phyloP scores from a whole-genome alignment of 2,888 invertebrate species.

The Iselma pallidipennis region DNA sequence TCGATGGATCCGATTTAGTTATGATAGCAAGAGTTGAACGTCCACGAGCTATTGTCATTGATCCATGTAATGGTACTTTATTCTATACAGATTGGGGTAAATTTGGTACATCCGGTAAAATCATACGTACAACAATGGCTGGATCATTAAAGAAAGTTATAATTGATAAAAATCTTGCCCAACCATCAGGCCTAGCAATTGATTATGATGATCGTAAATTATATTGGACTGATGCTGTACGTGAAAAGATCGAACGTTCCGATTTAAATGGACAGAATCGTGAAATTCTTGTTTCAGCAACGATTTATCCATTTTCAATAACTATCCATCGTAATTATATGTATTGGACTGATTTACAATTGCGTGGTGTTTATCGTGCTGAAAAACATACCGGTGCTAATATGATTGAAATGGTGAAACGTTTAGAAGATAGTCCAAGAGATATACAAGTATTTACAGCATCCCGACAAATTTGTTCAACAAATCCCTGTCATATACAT shows the following conservation, averaged over 20 bases:
- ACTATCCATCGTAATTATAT: constrained; percentile 89
- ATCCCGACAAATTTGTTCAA: constrained; percentile 76
- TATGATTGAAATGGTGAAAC: constrained; percentile 91
- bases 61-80: constrained; percentile 94
- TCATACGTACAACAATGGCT: constrained; percentile 94
- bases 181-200: constrained; percentile 94
- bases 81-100: constrained; percentile 97
- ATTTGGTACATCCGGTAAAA: constrained; percentile 90
- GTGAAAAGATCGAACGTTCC: constrained; percentile 93
- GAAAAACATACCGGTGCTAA: constrained; percentile 97
- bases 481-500: constrained; percentile 83
- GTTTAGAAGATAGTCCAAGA: constrained; percentile 89
- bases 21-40: constrained; percentile 93
- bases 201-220: constrained; percentile 92
- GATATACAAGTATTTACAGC: constrained; percentile 88
- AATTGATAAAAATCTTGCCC: constrained; percentile 86
- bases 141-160: constrained; percentile 89
- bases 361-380: constrained; percentile 92
- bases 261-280: constrained; percentile 85
- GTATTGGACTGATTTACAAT: constrained; percentile 94
- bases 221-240: constrained; percentile 97
- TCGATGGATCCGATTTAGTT: constrained; percentile 83
- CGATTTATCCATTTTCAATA: constrained; percentile 94
- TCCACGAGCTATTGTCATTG: constrained; percentile 92
- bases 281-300: constrained; percentile 83